Percentiles rank a stretch among this genome's conserved stretches.
Evolutionary conservation across 2,113 vertebrate species (phyloP).

Genomic region (Sorex araneus): DNA sequence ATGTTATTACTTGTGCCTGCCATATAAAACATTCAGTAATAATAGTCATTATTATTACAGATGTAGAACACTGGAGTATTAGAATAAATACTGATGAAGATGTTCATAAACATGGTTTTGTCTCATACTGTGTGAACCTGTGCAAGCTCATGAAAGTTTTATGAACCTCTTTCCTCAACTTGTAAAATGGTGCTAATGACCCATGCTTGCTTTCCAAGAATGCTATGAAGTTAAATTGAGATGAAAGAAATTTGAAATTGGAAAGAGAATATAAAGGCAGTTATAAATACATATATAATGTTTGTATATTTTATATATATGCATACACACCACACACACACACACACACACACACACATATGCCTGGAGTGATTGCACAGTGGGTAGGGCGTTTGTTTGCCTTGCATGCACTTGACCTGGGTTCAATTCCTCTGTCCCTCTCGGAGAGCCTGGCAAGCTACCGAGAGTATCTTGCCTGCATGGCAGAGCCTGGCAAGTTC

Average conservation of each 20-base stretch:
- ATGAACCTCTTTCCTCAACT: not conserved
- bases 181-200: conserved; percentile 8
- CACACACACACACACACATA: too few relatives aligned
- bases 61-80: not conserved
- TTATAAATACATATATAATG: too few relatives aligned
- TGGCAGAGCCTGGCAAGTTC: too few relatives aligned
- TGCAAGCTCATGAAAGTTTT: not conserved
- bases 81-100: not conserved
- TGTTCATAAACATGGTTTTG: not conserved
- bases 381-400: too few relatives aligned
- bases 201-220: conserved; percentile 30
- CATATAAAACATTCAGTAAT: not conserved
- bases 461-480: too few relatives aligned
- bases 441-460: too few relatives aligned
- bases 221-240: not conserved
- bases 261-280: not conserved
- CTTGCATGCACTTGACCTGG: too few relatives aligned
- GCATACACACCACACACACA: too few relatives aligned
- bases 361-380: too few relatives aligned
- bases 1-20: not conserved
- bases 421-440: too few relatives aligned
- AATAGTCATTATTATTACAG: not conserved
- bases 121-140: too few relatives aligned
- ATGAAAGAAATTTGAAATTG: not conserved
- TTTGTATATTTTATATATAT: too few relatives aligned